A percentile compares a stretch with the other conserved stretches of the same genome.
phyloP scores from a whole-genome alignment of 2,888 invertebrate genomes.

The Nemurella pictetii region DNA sequence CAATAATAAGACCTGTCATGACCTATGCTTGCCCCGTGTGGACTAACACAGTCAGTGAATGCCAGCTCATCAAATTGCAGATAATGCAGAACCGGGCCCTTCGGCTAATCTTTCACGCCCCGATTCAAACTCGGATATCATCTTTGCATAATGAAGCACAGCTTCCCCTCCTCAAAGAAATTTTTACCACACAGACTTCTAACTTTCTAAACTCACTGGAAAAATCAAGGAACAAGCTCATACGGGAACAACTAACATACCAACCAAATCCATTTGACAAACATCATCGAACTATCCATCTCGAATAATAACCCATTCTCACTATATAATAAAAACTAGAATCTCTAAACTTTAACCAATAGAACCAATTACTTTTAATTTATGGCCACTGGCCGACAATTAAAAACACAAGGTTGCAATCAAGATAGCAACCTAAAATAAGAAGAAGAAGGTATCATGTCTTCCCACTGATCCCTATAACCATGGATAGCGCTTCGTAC shows the following conservation, averaged over 20 bases:
- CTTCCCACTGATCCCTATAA: no score
- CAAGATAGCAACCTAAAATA: no score
- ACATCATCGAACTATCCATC: not conserved
- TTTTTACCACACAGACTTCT: not conserved
- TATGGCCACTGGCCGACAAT: not conserved
- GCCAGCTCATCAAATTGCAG: not conserved
- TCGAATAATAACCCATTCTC: no score
- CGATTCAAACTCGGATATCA: not conserved
- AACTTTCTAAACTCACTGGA: not conserved
- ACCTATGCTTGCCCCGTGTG: conserved; percentile 3
- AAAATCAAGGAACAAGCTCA: not conserved
- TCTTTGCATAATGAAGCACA: not conserved
- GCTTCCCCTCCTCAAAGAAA: not conserved
- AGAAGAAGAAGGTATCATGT: no score
- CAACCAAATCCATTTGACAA: not conserved
- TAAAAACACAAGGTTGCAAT: no score
- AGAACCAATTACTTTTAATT: not conserved
- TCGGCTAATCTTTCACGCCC: not conserved
- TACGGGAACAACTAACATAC: not conserved
- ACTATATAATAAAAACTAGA: not conserved
- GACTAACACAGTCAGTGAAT: not conserved
- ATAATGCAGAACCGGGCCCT: not conserved
- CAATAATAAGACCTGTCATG: not conserved
- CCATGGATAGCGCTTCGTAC: no score
- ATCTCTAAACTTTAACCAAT: not conserved